Evolutionary conservation across 2,888 invertebrate species (phyloP).

Genomic region (Caenorhabditis zanzibari): DNA sequence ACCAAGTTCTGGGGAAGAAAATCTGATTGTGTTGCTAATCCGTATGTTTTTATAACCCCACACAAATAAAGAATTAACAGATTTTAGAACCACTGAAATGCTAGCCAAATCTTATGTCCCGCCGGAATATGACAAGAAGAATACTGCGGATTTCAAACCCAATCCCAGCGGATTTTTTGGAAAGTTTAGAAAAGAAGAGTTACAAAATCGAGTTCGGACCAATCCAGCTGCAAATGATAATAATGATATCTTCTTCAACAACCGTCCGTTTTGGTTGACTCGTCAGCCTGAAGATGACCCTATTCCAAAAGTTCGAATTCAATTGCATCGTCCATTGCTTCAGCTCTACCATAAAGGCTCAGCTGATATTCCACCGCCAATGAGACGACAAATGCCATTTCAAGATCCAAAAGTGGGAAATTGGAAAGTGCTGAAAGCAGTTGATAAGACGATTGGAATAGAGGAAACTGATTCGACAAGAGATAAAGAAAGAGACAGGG

Average conservation of each 20-base stretch:
- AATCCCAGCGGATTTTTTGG: not conserved
- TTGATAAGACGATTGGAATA: slow-evolving; percentile 9
- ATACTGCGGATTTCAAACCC: not conserved
- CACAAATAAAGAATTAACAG: not conserved
- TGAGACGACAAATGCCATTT: not conserved
- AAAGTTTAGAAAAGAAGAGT: not conserved
- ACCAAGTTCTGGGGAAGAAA: slow-evolving; percentile 23
- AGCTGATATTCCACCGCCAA: not conserved
- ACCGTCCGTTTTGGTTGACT: slow-evolving; percentile 22
- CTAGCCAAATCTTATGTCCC: slow-evolving; percentile 2
- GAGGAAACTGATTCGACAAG: not conserved
- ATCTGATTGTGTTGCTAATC: slow-evolving; percentile 14
- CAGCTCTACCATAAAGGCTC: not conserved
- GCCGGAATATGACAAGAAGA: slow-evolving; percentile 7
- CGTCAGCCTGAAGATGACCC: not conserved
- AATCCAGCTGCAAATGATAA: not conserved
- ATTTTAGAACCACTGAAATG: slow-evolving; percentile 17
- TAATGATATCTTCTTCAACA: slow-evolving; percentile 7
- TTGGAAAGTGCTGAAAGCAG: not conserved
- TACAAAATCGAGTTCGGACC: not conserved
- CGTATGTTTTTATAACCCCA: slow-evolving; percentile 15
- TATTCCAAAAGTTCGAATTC: slow-evolving; percentile 32
- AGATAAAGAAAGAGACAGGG: not conserved
- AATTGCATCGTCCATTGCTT: slow-evolving; percentile 15
- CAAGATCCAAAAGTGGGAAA: not conserved